A percentile compares a stretch with the other conserved stretches of the same genome.
phyloP scores from a whole-genome alignment of 2,888 invertebrate genomes.

The Cataglyphis albicans region DNA sequence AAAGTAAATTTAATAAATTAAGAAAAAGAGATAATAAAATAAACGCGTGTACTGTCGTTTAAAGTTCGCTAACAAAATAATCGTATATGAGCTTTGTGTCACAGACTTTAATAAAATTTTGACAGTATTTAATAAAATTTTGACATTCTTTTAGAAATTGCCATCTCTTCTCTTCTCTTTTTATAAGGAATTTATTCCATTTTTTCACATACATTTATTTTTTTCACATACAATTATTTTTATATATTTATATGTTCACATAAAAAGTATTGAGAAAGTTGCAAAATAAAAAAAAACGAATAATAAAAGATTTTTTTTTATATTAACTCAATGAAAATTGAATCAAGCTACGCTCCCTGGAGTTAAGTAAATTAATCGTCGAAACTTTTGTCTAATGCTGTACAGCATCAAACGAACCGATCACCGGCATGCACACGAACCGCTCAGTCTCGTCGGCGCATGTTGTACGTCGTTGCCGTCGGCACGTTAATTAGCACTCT shows the following conservation, averaged over 20 bases:
- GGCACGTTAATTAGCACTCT: slow-evolving; percentile 74
- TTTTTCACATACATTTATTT: neutral
- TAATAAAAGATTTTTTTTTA: neutral
- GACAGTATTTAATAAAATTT: neutral
- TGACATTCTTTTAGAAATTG: neutral
- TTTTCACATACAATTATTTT: neutral
- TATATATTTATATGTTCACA: neutral
- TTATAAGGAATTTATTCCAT: neutral
- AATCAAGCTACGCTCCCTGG: neutral
- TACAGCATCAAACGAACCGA: slow-evolving; percentile 60
- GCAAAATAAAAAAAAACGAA: neutral
- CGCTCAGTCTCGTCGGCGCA: slow-evolving; percentile 46
- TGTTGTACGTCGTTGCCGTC: slow-evolving; percentile 65
- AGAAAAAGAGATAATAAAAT: neutral
- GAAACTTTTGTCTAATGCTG: slow-evolving; percentile 49
- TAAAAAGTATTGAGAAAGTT: neutral
- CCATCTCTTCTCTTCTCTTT: neutral
- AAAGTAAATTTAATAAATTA: slow-evolving; percentile 8
- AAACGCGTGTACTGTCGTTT: neutral
- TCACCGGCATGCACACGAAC: slow-evolving; percentile 51
- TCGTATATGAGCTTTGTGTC: neutral
- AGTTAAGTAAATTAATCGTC: slow-evolving; percentile 25
- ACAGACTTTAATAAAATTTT: too few species aligned
- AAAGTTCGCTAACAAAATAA: neutral
- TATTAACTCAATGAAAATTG: neutral